Evolutionary conservation across 2,888 invertebrate species (phyloP), one percentile per base, ranked within the genome.

Genomic region (Scaptomyza flava): DNA sequence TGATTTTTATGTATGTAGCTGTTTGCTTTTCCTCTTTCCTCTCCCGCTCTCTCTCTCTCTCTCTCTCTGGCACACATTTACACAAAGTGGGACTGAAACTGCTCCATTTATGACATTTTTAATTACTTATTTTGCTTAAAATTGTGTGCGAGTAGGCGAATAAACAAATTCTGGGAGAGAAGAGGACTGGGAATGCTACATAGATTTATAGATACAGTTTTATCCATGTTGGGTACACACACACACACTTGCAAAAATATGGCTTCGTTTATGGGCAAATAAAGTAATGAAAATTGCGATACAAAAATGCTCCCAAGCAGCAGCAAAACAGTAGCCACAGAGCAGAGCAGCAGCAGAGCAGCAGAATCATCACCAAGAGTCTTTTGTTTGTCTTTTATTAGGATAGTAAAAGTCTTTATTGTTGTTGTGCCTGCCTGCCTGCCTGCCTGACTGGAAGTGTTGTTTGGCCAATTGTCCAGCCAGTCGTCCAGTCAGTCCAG

Each of bases 241-340:
- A 54, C 48, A 68, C 81, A 83, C 73, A 81, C 79, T 86, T 54
- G 65, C 71, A 69, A 72, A 85, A 79, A 84, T 90, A 89, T 86
- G 79, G 78, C 79, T 87, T 79, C 87, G 86, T 91, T 91, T 90
- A 91, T 91, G 77, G 87, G 84, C 85, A 88, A 91, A 91, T 91
- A 91, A 91, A 91, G 90, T 91, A 90, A 91, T 91, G 90, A 85
- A 90, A 91, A 91, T 90, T 85, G 86, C 90, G 80, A 86, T 88
- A 86, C 84, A 81, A 87, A 79, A 89, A 85, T 69, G 78, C 68
- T 79, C 53, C 68, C 57, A 31, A 56, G 79, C 72, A 61, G 51
- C 63, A 57, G 12, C 23, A 52, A 38, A 38, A 38, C 38, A 38
- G 36, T 45, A 27, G 45, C 51, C 43, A 51, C 33, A 63, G 31